These are phyloP conservation scores for Dascyllus trimaculatus DNA, from an alignment of 2,113 vertebrate genomes.

Conservation along the genomic window DNA sequence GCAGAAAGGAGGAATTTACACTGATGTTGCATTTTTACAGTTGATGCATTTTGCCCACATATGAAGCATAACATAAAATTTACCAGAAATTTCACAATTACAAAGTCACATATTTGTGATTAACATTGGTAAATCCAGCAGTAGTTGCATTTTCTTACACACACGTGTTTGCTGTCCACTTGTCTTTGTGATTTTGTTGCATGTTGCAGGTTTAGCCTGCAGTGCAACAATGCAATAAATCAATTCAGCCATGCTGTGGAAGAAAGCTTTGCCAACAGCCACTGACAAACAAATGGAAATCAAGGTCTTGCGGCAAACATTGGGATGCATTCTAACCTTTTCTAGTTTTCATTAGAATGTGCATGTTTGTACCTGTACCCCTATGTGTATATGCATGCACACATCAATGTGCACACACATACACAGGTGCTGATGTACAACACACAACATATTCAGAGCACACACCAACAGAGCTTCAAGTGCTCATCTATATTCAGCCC, in stretches of 20 bases:
- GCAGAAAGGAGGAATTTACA: conserved; percentile 9
- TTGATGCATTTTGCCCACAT: background rate
- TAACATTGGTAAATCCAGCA: background rate
- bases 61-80: background rate
- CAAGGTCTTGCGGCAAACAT: conserved; percentile 36
- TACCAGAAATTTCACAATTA: background rate
- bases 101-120: background rate
- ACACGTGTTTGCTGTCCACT: conserved; percentile 20
- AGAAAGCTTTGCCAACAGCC: conserved; percentile 38
- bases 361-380: background rate
- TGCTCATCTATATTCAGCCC: conserved; percentile 58
- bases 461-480: conserved; percentile 25
- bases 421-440: conserved; percentile 30
- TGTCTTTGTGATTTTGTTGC: conserved; percentile 33
- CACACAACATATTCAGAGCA: conserved; percentile 30
- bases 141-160: background rate
- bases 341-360: conserved; percentile 1
- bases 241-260: conserved; percentile 36
- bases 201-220: conserved; percentile 32
- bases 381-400: background rate
- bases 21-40: background rate
- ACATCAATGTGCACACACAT: background rate
- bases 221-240: conserved; percentile 52
- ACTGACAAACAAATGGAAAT: conserved; percentile 58
- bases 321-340: conserved; percentile 47